These are phyloP conservation scores for Oreochromis mossambicus DNA, from an alignment of 2,797 vertebrate species.

Conservation along the genomic window DNA sequence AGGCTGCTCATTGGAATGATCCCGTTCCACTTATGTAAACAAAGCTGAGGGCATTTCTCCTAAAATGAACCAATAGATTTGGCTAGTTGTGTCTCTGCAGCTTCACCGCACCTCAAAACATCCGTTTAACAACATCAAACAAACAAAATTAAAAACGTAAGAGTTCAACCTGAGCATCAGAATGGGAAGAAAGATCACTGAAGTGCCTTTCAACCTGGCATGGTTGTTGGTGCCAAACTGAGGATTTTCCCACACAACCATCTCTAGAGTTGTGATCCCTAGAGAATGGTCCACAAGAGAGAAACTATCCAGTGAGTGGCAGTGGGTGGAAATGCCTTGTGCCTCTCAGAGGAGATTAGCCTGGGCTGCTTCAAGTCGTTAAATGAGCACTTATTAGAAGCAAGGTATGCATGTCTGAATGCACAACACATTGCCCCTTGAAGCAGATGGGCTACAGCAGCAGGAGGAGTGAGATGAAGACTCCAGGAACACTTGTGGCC, in stretches of 20 bases:
- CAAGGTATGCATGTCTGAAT: background rate
- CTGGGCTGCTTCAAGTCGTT: background rate
- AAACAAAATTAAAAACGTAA: background rate
- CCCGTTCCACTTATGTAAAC: background rate
- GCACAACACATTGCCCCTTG: background rate
- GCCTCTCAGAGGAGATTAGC: background rate
- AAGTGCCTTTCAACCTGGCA: background rate
- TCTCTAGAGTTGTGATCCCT: background rate
- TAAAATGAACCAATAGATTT: background rate
- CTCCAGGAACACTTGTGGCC: background rate
- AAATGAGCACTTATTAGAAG: background rate
- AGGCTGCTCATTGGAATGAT: background rate
- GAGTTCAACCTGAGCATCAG: background rate
- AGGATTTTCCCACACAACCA: background rate
- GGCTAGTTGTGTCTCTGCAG: background rate
- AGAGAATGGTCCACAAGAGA: rapidly evolving
- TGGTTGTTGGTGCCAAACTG: background rate
- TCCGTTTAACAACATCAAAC: rapidly evolving
- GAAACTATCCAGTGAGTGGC: background rate
- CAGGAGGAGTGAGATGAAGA: background rate
- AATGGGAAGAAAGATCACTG: background rate
- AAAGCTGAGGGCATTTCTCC: background rate
- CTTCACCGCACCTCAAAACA: background rate
- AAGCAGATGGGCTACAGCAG: background rate
- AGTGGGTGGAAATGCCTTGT: background rate